Base-by-base conservation (phyloP, 2,797 vertebrate genomes). In the Thunnus albacares region DNA sequence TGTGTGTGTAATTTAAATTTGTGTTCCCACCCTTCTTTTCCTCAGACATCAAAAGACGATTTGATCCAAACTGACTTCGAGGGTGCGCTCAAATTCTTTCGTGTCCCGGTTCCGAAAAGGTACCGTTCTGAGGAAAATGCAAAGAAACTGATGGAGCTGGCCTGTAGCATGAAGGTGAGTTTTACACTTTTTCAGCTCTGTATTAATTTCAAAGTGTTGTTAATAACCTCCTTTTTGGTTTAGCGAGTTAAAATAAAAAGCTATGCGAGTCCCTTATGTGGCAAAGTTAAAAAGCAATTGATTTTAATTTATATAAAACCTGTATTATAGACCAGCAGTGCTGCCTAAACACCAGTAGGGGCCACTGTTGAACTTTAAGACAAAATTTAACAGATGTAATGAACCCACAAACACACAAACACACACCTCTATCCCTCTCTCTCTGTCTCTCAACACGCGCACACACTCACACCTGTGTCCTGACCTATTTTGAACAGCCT, bases 121-220 rank as follows among this genome's bases (percentile, higher is more conserved):
- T 99, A 99, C n/a, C 98, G 98, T 53, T 99, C 98, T 0, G 98
- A 99, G 93, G 98, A 99, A 90, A 99, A 99, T 3, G 98, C 98
- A 61, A 99, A 99, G 92, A 99, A 98, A 81, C 95, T 99, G 84
- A 99, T 99, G 98, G 98, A 99, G 86, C 93, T 99, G 77, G 98
- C 98, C 3, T 99, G 98, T 82, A 97, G 97, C 92, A 97, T 99
- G 94, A 99, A 99, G 98, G 98, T 99, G 96, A 92, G 87, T 77
- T 51, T 30, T 18, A 49, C 43, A 45, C 6, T 15, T 45, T 43
- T 43, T 13, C 14, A 55, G 26, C 22, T 55, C 35, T 35, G 4
- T 45, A 4, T 58, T 35, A 4, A 10, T 53, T 63, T 79, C 20
- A 41, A 59, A 71, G 6, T 45, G 1, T 49, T 51, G 15, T 60